Conservation (phyloP, 2,797 vertebrate species). For the Argya squamiceps region DNA sequence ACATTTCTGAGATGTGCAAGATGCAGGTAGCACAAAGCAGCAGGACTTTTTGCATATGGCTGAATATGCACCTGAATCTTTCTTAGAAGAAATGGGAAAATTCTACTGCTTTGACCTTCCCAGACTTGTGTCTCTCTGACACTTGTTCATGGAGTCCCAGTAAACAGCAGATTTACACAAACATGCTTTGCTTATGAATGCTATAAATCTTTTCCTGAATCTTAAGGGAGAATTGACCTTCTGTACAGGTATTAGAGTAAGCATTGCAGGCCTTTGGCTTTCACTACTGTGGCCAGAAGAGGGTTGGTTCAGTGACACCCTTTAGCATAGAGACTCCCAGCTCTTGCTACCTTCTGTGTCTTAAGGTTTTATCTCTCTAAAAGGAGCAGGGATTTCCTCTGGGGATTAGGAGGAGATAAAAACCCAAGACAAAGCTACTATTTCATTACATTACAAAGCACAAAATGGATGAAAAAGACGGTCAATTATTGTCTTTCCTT, state of each 20-base stretch:
- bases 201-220: background rate
- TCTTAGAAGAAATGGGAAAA: background rate
- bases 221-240: conserved; percentile 40
- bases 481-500: background rate
- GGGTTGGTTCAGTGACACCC: conserved; percentile 73
- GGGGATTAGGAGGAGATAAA: conserved; percentile 70
- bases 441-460: conserved; percentile 64
- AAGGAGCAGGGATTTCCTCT: conserved; percentile 75
- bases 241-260: conserved; percentile 65
- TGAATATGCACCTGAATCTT: background rate
- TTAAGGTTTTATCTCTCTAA: conserved; percentile 64
- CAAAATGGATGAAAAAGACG: conserved; percentile 7
- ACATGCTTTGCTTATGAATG: conserved; percentile 50
- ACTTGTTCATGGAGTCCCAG: conserved; percentile 48
- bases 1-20: background rate
- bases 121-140: conserved; percentile 14
- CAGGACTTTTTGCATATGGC: background rate
- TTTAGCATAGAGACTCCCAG: conserved; percentile 29
- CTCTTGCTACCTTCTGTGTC: conserved; percentile 61
- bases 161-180: conserved; percentile 62
- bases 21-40: background rate
- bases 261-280: conserved; percentile 11
- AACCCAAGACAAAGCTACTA: conserved; percentile 35
- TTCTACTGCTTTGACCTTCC: conserved; percentile 48
- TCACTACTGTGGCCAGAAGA: conserved; percentile 33